Conservation (phyloP, 2,888 invertebrate genomes). For the Ariolimax columbianus region DNA sequence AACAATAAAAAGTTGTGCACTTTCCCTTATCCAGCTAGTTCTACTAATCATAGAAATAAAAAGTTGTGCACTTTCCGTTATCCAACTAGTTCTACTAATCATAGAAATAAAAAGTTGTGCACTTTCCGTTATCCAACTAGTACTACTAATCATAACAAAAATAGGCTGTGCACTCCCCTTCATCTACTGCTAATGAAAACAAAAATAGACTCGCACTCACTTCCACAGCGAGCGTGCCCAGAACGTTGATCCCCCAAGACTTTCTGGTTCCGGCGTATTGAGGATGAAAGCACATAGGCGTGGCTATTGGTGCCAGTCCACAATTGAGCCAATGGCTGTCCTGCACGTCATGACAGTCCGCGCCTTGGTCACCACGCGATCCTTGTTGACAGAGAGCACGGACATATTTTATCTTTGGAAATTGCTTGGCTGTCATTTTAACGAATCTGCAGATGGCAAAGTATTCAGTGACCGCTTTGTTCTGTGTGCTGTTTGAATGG, state of each 20-base stretch:
- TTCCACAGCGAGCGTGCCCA: slow-evolving; percentile 74
- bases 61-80: no score
- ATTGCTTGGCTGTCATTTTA: slow-evolving; percentile 17
- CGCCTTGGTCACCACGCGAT: slow-evolving; percentile 68
- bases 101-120: no score
- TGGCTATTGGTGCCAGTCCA: slow-evolving; percentile 71
- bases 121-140: no score
- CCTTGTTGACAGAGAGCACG: slow-evolving; percentile 66
- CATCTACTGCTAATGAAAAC: no score
- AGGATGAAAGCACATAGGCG: slow-evolving; percentile 67
- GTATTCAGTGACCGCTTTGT: background rate
- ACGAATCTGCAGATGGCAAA: background rate
- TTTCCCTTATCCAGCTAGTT: no score
- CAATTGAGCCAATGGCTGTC: slow-evolving; percentile 76
- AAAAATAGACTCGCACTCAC: background rate
- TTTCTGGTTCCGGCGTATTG: slow-evolving; percentile 70
- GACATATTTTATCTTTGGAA: slow-evolving; percentile 67
- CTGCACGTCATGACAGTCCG: slow-evolving; percentile 75
- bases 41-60: no score
- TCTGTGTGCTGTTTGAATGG: background rate
- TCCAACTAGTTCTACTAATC: no score
- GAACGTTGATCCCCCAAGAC: slow-evolving; percentile 76
- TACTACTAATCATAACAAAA: no score
- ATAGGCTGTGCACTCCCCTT: no score
- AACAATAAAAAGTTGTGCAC: no score